Evolutionary conservation across 2,888 invertebrate species (phyloP).

Genomic region (Amblyteles armatorius): DNA sequence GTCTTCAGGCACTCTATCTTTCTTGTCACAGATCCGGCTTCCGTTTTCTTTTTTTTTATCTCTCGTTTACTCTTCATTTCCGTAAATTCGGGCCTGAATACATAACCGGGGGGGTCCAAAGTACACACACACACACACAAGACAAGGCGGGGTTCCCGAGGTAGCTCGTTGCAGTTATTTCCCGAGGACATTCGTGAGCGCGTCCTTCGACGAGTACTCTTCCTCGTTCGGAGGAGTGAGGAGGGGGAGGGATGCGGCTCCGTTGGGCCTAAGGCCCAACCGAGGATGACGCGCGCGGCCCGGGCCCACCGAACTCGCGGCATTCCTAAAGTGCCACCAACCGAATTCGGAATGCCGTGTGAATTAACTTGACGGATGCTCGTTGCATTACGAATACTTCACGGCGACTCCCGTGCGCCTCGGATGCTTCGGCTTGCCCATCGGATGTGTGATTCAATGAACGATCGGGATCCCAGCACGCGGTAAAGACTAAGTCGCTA

Average conservation of each 20-base stretch:
- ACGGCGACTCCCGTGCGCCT: constrained; percentile 48
- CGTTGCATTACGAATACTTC: constrained; percentile 44
- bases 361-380: constrained; percentile 69
- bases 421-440: constrained; percentile 3
- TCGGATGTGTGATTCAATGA: constrained; percentile 58
- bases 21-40: constrained; percentile 5
- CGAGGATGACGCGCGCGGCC: constrained; percentile 39
- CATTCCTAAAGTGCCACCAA: constrained; percentile 63
- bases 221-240: constrained; percentile 12
- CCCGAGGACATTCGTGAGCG: constrained; percentile 19
- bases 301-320: constrained; percentile 42
- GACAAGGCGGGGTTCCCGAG: constrained; percentile 14
- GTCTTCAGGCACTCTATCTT: neutral
- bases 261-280: constrained; percentile 35
- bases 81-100: neutral
- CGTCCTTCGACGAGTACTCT: constrained; percentile 36
- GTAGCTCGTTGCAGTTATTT: constrained; percentile 31
- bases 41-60: constrained; percentile 9
- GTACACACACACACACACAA: neutral
- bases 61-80: neutral
- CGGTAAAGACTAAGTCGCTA: constrained; percentile 34
- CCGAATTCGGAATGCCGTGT: constrained; percentile 63
- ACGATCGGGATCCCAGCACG: constrained; percentile 52
- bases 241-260: neutral
- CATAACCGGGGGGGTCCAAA: constrained; percentile 9